Evolutionary conservation across 2,797 vertebrate species (phyloP), one percentile per base, ranked within the genome.

Genomic region (Hippopotamyrus pictus): DNA sequence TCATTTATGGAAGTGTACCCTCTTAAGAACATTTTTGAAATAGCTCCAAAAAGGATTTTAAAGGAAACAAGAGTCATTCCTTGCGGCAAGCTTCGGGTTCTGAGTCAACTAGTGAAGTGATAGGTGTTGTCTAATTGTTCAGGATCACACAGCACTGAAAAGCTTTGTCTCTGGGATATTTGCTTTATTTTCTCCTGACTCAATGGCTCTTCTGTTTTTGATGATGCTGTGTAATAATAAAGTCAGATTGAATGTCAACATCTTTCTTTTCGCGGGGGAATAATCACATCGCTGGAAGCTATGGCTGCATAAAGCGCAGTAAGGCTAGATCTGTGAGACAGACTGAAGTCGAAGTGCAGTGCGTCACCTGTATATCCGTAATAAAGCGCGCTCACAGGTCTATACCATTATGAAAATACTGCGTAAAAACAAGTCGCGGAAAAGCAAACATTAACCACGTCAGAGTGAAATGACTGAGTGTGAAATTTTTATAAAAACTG

Each of bases 31-130:
- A 89, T 90, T 93, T 92, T 93, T 93, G 91, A 92, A 88, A 86
- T 25, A 8, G 88, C 73, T 92, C 90, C 93, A 93, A 90, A 94
- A 94, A 92, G 65, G 9, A 82, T 92, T 92, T 92, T 92, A 93
- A 90, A 89, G 89, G 90, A 92, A 92, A 92, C 87, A 46, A 62
- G 89, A 92, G 87, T 90, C 76, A 46, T 89, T 89, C 54, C 62
- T 25, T 88, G 85, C 44, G 83, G 84, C 88, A 88, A 57, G 85
- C 88, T 90, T 90, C 69, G 88, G 65, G 50, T 84, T 62, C 86
- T 8, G 54, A 92, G 89, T 86, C 69, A 85, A 57, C 84, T 62
- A 86, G 88, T 91, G 41, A 87, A 62, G 46, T 62, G 89, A 89
- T 46, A 50, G n/a, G 86, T 44, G 37, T 65, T 79, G 65, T 88